Evolutionary conservation across 2,113 vertebrate species (phyloP).

Genomic region (Pholis gunnellus): DNA sequence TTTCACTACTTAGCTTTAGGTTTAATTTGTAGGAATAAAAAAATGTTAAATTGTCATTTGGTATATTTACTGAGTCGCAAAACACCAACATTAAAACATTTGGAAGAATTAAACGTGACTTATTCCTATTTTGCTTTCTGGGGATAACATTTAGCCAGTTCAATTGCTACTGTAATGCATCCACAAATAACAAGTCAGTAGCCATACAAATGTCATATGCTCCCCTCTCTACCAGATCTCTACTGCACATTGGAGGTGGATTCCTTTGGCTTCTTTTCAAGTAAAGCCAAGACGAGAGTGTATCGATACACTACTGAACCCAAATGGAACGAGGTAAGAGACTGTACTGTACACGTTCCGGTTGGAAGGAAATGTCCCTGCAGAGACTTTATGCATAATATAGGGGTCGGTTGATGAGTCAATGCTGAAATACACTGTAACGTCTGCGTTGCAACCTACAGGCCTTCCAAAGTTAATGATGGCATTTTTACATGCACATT

Average conservation of each 20-base stretch:
- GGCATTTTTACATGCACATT: not conserved
- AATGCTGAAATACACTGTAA: not conserved
- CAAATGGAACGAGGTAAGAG: conserved; percentile 97
- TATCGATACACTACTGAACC: conserved; percentile 97
- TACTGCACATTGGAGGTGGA: conserved; percentile 98
- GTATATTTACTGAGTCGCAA: not conserved
- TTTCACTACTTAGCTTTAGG: not conserved
- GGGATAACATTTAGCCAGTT: conserved; percentile 6
- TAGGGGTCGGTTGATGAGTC: not conserved
- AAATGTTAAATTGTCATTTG: not conserved
- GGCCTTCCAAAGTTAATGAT: not conserved
- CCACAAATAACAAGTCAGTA: not conserved
- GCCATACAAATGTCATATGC: not conserved
- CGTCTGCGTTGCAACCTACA: not conserved
- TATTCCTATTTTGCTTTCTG: conserved; percentile 9
- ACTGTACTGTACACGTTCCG: not conserved
- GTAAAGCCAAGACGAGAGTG: conserved; percentile 97
- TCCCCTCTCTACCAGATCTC: conserved; percentile 84
- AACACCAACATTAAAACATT: not conserved
- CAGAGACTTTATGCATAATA: not conserved
- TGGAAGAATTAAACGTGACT: not conserved
- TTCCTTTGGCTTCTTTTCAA: conserved; percentile 97
- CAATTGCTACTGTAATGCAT: not conserved
- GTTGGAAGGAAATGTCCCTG: not conserved
- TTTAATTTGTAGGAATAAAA: not conserved